phyloP scores from a whole-genome alignment of 2,797 vertebrate genomes.

The Dendrocincla fuliginosa region DNA sequence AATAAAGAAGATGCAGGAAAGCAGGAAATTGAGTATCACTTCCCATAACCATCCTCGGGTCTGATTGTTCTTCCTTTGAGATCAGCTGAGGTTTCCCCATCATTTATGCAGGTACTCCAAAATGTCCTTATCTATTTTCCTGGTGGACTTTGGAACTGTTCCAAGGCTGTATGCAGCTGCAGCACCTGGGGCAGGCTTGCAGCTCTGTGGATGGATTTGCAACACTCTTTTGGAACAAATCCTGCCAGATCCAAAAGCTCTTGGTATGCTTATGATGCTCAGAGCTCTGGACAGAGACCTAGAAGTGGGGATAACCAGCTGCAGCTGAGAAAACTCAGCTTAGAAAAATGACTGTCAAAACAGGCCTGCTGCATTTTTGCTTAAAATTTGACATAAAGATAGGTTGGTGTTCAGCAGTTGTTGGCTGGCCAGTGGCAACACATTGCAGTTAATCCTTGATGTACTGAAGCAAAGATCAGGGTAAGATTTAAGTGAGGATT shows the following conservation, averaged over 20 bases:
- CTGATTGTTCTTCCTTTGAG: background rate
- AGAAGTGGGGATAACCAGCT: background rate
- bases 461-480: background rate
- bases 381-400: background rate
- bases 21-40: background rate
- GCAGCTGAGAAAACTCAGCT: background rate
- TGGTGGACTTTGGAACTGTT: background rate
- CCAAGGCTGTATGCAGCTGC: background rate
- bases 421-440: background rate
- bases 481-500: background rate
- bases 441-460: background rate
- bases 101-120: background rate
- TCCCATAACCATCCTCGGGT: background rate
- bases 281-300: background rate
- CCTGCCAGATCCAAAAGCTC: background rate
- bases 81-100: background rate
- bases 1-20: background rate
- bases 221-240: background rate
- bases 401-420: background rate
- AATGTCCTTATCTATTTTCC: background rate
- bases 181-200: background rate
- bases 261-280: background rate
- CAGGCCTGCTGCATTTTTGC: background rate
- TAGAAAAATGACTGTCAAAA: background rate
- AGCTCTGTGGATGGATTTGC: background rate